Base-by-base conservation (phyloP, 2,797 vertebrate species). In the Morus bassanus region DNA sequence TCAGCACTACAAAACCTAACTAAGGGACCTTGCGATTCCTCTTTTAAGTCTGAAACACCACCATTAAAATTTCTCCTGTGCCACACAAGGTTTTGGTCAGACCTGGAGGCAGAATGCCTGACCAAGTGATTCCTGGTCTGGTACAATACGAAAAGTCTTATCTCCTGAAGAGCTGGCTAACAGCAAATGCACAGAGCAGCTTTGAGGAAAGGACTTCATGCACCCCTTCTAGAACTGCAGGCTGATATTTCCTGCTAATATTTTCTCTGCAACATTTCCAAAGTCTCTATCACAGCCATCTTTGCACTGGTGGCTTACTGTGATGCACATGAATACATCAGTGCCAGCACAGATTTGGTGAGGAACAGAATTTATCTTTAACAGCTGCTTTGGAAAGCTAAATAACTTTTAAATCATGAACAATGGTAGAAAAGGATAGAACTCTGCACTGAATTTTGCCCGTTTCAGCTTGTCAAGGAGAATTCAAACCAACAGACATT, bases 381-480 rank as follows among this genome's bases (percentile, higher is more conserved):
- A 85, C 67, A 96, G 65, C 50, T 95, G 63, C 83, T 93, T 93
- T 85, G n/a, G 45, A 85, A 76, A 95, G 53, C 30, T 35, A 31
- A 31, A 82, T 25, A 31, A 19, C 11, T 92, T 81, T 43, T 13
- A 72, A 72, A 57, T 73, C 41, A 24, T 4, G 19, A 17, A 31
- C 35, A 59, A 30, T 12, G 19, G 35, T 39, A 56, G 22, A 91
- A 70, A 89, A 6, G 3, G 18, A 39, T 25, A 68, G 17, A 92
- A 57, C 8, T 76, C 64, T 60, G 69, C 67, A 67, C 6, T 84
- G 43, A 74, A 41, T 89, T 87, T 89, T 79, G 21, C 31, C 63
- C 78, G 72, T 92, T 95, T 91, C 53, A 74, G 39, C 45, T 89
- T 27, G 21, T 50, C 48, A 68, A 88, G 43, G 51, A 84, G 45